Conservation (phyloP, 2,113 vertebrate genomes). For the Kryptolebias marmoratus region DNA sequence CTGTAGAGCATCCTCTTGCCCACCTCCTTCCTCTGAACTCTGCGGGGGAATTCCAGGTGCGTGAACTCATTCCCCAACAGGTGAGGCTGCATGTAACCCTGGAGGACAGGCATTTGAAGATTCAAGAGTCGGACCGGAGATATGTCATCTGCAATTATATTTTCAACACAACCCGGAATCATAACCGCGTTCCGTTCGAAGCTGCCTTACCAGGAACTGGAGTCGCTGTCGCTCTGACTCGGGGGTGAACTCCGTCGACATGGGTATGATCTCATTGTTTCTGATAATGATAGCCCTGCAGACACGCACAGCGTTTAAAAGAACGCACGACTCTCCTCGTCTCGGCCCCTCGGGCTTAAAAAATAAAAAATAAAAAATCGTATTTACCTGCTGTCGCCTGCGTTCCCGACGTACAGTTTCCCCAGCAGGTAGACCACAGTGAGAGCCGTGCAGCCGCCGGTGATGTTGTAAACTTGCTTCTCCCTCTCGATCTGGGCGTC, state of each 20-base stretch:
- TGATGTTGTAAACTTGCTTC: conserved; percentile 86
- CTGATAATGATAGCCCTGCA: conserved; percentile 94
- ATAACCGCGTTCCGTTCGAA: no score
- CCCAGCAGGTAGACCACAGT: conserved; percentile 89
- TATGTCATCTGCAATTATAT: no score
- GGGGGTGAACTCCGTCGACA: conserved; percentile 97
- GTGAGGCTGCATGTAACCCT: conserved; percentile 98
- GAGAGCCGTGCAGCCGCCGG: conserved; percentile 94
- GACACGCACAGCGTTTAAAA: conserved; percentile 1
- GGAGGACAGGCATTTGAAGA: conserved; percentile 36
- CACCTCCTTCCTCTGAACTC: conserved; percentile 95
- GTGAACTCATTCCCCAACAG: conserved; percentile 98
- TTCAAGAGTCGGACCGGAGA: no score
- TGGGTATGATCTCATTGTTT: conserved; percentile 89
- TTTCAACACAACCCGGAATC: no score
- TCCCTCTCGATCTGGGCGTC: conserved; percentile 93
- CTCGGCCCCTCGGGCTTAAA: not conserved
- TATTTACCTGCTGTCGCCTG: conserved; percentile 93
- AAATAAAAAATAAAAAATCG: no score
- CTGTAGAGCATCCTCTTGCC: conserved; percentile 98
- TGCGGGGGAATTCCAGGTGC: conserved; percentile 97
- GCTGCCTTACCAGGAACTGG: conserved; percentile 92
- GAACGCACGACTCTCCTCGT: not conserved
- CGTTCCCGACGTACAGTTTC: conserved; percentile 94
- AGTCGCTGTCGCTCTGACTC: conserved; percentile 95